Evolutionary conservation across 2,113 vertebrate genomes (phyloP), one percentile per base, ranked within the genome.

Genomic region (Falcunculus frontatus): DNA sequence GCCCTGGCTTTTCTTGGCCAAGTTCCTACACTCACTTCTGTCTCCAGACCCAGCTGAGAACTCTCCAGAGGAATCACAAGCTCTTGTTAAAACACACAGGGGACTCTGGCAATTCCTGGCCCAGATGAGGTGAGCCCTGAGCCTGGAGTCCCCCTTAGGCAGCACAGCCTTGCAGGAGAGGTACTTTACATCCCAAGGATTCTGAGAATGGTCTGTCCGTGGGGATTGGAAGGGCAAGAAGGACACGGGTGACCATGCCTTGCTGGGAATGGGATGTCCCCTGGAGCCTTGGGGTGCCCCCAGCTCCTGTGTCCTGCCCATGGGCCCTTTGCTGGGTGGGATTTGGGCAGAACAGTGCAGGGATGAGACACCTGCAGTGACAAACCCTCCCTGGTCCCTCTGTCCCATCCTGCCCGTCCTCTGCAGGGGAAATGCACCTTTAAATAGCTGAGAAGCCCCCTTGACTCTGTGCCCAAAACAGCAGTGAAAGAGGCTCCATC

Each of bases 381-480:
- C 12, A 15, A 20, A 47, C 2, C 9, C 7, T 44, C 59, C 37
- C 30, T 32, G 63, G 30, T 32, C 46, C 14, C 67, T 35, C 23
- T 56, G n/a, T 16, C n/a, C 55, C 57, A 39, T 6, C 30, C 65
- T 64, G 80, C 25, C 47, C 57, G 11, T 18, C 55, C 67, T 63
- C 64, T 33, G 87, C 78, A 39, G 0, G 4, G 78, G 74, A 96
- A 87, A 83, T 19, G 39, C 8, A 39, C 56, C 39, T 73, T 50
- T 35, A 68, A 91, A 83, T 37, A 88, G 70, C 63, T 70, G 22
- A 93, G 93, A 73, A 81, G 29, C 37, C 52, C 41, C 73, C 50
- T 62, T 96, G 93, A 77, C 67, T 83, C 16, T 29, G 50, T 92
- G 87, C 79, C 90, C 59, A 74, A 88, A 90, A 30, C 39, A 26